phyloP scores from a whole-genome alignment of 2,797 vertebrate genomes.

The Lagorchestes hirsutus region DNA sequence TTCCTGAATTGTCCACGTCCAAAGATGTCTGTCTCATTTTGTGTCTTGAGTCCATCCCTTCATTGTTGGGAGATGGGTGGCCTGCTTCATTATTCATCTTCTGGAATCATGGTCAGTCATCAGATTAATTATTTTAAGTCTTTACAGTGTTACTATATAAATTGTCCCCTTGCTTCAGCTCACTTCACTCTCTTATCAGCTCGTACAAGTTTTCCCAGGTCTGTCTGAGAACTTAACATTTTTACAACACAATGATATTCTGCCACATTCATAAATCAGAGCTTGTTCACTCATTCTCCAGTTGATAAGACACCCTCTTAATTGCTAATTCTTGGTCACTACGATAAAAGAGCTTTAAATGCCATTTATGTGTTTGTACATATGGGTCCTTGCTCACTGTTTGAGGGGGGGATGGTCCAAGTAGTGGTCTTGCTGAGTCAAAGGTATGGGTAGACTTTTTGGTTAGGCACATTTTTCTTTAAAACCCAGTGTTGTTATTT shows the following conservation, averaged over 20 bases:
- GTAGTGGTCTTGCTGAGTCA: background rate
- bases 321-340: background rate
- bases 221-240: background rate
- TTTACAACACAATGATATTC: background rate
- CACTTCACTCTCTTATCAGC: background rate
- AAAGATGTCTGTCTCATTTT: background rate
- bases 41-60: background rate
- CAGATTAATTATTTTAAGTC: background rate
- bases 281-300: background rate
- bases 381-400: background rate
- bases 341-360: background rate
- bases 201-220: background rate
- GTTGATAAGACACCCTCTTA: background rate
- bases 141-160: background rate
- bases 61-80: background rate
- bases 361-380: too few species aligned
- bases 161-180: background rate
- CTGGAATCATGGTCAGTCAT: background rate
- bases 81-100: background rate
- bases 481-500: background rate
- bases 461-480: background rate
- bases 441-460: background rate
- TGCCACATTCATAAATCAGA: background rate
- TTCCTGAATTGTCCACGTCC: background rate
- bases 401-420: background rate